A percentile compares a stretch with the other conserved stretches of the same genome.
phyloP scores from a whole-genome alignment of 2,113 vertebrate genomes.

The Gallinago undulata region DNA sequence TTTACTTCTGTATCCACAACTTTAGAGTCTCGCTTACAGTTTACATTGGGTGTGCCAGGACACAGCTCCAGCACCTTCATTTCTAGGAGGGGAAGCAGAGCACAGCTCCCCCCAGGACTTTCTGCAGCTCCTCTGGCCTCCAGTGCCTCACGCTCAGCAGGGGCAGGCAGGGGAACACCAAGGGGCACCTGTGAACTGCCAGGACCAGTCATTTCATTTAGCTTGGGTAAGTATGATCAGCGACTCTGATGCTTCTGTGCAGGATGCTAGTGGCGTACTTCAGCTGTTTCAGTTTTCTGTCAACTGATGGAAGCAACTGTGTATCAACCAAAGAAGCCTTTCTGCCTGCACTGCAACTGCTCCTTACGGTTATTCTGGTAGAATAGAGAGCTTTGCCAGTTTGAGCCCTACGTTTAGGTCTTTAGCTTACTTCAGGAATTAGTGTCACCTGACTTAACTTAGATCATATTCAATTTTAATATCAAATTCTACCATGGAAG shows the following conservation, averaged over 20 bases:
- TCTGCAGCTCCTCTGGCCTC: background rate
- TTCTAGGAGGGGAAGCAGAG: background rate
- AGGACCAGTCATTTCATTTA: background rate
- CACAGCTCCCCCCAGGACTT: background rate
- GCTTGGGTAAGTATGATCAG: background rate
- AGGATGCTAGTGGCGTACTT: background rate
- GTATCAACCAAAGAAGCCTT: conserved; percentile 69
- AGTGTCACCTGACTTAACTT: background rate
- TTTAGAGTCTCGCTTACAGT: background rate
- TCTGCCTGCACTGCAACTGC: conserved; percentile 29
- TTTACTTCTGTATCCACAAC: background rate
- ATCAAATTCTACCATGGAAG: background rate
- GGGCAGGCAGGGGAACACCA: background rate
- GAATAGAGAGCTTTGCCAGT: background rate
- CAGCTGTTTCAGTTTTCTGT: background rate
- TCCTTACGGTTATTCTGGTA: background rate
- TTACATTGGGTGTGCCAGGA: background rate
- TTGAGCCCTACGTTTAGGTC: background rate
- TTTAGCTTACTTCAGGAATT: conserved; percentile 9
- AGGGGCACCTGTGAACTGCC: background rate
- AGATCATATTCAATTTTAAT: background rate
- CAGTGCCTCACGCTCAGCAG: background rate
- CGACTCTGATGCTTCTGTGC: background rate
- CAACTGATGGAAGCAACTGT: background rate
- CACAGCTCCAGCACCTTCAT: background rate